Evolutionary conservation across 2,888 invertebrate genomes (phyloP).

Genomic region (Microctonus aethiopoides): DNA sequence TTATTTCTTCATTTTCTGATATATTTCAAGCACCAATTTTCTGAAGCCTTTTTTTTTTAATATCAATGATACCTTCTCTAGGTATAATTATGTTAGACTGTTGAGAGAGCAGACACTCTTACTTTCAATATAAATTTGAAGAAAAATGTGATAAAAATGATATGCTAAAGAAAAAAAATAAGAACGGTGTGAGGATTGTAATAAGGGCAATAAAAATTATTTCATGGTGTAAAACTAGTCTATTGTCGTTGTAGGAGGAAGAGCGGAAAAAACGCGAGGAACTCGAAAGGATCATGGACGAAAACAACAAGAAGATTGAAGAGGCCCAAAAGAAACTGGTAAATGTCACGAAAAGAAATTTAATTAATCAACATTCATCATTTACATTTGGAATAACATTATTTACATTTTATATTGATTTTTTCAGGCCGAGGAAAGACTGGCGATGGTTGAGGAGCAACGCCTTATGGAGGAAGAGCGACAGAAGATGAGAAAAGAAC

Average conservation of each 20-base stretch:
- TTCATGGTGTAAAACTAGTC: constrained; percentile 57
- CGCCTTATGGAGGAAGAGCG: constrained; percentile 95
- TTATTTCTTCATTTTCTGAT: constrained; percentile 9
- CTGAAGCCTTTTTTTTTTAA: constrained; percentile 46
- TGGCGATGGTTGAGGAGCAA: constrained; percentile 97
- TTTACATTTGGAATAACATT: neutral
- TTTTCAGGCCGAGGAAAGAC: constrained; percentile 92
- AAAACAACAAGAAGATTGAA: constrained; percentile 97
- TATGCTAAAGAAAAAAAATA: neutral
- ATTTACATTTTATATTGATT: neutral
- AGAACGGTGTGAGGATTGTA: constrained; percentile 41
- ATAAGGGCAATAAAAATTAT: constrained; percentile 43
- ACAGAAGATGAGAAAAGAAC: constrained; percentile 91
- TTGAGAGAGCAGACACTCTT: constrained; percentile 59
- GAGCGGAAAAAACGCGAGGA: constrained; percentile 95
- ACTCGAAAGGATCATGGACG: constrained; percentile 95
- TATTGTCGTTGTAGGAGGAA: constrained; percentile 86
- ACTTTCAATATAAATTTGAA: constrained; percentile 50
- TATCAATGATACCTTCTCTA: constrained; percentile 52
- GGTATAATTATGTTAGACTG: constrained; percentile 52
- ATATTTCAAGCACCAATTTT: constrained; percentile 43
- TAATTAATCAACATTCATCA: neutral
- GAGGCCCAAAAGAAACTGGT: constrained; percentile 97
- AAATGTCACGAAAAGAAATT: constrained; percentile 61
- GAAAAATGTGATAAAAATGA: neutral